phyloP scores from a whole-genome alignment of 2,797 vertebrate species.

The Bradypodion ventrale region DNA sequence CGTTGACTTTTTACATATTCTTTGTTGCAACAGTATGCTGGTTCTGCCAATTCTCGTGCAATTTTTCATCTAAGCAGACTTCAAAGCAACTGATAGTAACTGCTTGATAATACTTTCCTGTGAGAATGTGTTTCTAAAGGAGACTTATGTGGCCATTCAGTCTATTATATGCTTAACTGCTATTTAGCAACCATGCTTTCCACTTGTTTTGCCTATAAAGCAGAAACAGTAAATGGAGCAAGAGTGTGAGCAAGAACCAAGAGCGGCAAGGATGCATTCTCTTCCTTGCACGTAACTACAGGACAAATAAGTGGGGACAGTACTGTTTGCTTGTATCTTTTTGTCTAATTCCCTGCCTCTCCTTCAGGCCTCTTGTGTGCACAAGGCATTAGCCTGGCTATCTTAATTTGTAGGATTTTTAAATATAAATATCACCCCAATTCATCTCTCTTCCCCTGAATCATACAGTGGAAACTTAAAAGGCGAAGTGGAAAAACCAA shows the following conservation, averaged over 20 bases:
- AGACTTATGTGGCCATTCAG: neutral
- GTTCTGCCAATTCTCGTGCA: neutral
- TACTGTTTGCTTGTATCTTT: neutral
- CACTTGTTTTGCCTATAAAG: neutral
- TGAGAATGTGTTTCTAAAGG: no score
- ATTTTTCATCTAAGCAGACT: neutral
- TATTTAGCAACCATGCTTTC: neutral
- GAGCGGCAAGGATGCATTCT: neutral
- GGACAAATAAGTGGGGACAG: neutral
- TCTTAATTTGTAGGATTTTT: neutral
- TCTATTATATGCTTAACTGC: neutral
- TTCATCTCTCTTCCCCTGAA: neutral
- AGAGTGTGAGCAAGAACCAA: neutral
- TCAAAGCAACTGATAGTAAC: neutral
- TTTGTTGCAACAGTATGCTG: no score
- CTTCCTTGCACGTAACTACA: neutral
- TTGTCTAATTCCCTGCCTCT: neutral
- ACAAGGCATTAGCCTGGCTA: neutral
- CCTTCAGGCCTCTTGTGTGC: neutral
- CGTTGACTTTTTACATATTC: no score
- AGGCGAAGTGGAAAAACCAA: neutral
- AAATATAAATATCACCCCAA: no score
- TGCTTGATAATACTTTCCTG: neutral
- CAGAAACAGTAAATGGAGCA: neutral
- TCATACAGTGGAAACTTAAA: neutral